These are phyloP conservation scores for Melanostigma gelatinosum DNA, from an alignment of 2,113 vertebrate genomes.

Conservation along the genomic window DNA sequence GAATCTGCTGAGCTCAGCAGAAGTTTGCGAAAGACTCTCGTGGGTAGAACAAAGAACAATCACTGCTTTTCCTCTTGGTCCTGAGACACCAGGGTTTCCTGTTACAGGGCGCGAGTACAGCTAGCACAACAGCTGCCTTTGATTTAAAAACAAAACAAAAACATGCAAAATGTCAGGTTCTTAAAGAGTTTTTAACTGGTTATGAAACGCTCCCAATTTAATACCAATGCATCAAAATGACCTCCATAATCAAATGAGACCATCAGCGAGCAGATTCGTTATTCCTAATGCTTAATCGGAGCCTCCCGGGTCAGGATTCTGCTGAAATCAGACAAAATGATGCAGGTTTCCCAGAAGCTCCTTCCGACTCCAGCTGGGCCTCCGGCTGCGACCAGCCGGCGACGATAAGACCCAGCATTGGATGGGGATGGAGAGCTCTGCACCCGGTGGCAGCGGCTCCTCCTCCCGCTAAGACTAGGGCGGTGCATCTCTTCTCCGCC, in stretches of 20 bases:
- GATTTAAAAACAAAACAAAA: neutral
- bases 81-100: conserved; percentile 8
- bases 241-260: neutral
- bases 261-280: neutral
- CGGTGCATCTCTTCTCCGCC: neutral
- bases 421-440: neutral
- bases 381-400: too few species aligned
- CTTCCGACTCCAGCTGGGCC: neutral
- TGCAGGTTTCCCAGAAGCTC: neutral
- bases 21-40: conserved; percentile 6
- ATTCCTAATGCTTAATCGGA: neutral
- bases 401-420: too few species aligned
- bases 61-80: neutral
- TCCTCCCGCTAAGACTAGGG: too few species aligned
- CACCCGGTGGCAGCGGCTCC: neutral
- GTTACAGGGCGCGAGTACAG: conserved; percentile 5
- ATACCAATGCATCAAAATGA: neutral
- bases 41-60: conserved; percentile 34
- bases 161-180: neutral
- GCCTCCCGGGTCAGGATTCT: neutral
- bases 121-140: neutral
- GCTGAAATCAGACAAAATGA: neutral
- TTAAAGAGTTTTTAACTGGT: neutral
- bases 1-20: conserved; percentile 44
- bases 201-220: neutral